These are phyloP conservation scores for Eristalinus aeneus DNA, from an alignment of 2,888 invertebrate species.

Conservation along the genomic window DNA sequence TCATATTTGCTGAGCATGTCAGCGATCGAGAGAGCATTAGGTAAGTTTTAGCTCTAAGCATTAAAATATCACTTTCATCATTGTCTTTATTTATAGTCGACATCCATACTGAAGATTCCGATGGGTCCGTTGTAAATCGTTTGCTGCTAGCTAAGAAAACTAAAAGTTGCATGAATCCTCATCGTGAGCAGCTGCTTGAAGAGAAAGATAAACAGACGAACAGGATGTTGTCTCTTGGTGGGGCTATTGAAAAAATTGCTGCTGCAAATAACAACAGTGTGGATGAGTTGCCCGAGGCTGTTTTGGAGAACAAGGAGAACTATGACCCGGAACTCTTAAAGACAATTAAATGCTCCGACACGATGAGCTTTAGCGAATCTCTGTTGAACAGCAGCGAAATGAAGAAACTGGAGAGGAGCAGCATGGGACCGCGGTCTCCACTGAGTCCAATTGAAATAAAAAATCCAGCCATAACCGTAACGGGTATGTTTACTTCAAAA, in stretches of 20 bases:
- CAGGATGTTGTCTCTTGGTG: conserved; percentile 17
- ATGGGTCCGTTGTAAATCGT: conserved; percentile 74
- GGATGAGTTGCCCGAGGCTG: conserved; percentile 18
- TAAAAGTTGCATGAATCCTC: conserved; percentile 47
- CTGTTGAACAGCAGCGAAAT: conserved; percentile 76
- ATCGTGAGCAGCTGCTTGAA: conserved; percentile 16
- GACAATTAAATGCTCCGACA: conserved; percentile 73
- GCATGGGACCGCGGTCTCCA: conserved; percentile 73
- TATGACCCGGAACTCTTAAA: conserved; percentile 68
- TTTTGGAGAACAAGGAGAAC: conserved; percentile 76
- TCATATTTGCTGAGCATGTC: conserved; percentile 78
- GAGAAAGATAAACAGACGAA: neutral
- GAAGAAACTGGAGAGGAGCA: conserved; percentile 73
- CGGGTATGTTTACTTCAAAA: conserved; percentile 23
- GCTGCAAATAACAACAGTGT: neutral
- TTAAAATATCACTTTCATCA: neutral
- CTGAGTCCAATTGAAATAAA: conserved; percentile 74
- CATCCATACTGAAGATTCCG: conserved; percentile 75
- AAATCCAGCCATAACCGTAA: conserved; percentile 50
- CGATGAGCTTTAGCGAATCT: conserved; percentile 78
- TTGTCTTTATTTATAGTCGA: conserved; percentile 73
- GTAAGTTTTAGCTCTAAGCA: conserved; percentile 71
- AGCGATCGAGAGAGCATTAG: conserved; percentile 77
- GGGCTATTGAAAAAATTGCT: conserved; percentile 18
- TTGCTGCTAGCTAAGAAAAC: conserved; percentile 70